Conservation (phyloP, 1,140 invertebrate species). For the Scaptomyza hsui region DNA sequence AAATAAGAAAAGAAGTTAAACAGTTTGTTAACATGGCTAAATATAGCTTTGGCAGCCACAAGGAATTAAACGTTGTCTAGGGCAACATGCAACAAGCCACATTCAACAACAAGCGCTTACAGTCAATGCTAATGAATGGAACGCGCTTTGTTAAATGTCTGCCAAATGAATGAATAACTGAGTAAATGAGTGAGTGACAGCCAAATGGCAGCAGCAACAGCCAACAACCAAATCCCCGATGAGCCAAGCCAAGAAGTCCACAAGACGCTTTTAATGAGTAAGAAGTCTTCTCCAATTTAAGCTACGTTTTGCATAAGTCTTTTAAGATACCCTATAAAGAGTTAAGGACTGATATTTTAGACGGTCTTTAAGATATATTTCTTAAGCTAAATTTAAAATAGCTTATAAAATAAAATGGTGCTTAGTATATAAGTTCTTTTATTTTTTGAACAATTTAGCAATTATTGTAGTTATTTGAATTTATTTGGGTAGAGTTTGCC, state of each 20-base stretch:
- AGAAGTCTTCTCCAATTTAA: slow-evolving; percentile 12
- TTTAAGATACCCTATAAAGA: neutral
- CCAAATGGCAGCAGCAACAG: slow-evolving; percentile 61
- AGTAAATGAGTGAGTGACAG: slow-evolving; percentile 74
- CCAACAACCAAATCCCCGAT: neutral
- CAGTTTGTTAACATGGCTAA: slow-evolving; percentile 54
- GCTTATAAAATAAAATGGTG: too few species aligned
- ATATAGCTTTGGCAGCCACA: slow-evolving; percentile 40
- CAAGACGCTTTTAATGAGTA: slow-evolving; percentile 58
- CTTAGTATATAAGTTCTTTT: too few species aligned
- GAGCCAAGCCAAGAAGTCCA: slow-evolving; percentile 30
- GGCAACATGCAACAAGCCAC: slow-evolving; percentile 10
- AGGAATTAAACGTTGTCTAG: slow-evolving; percentile 36
- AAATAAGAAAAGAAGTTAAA: slow-evolving; percentile 17
- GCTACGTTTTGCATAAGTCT: neutral
- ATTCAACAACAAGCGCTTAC: slow-evolving; percentile 19
- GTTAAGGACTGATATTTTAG: too few species aligned
- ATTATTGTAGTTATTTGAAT: too few species aligned
- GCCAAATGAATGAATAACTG: slow-evolving; percentile 56
- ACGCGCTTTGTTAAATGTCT: slow-evolving; percentile 77
- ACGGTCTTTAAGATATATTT: too few species aligned
- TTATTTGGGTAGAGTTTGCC: too few species aligned
- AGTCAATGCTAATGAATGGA: slow-evolving; percentile 75
- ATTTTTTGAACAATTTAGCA: too few species aligned
- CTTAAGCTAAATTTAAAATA: too few species aligned